A percentile compares a stretch with the other conserved stretches of the same genome.
These are phyloP conservation scores for Darevskia nairensis DNA, from an alignment of 2,797 vertebrate species.

Conservation along the genomic window DNA sequence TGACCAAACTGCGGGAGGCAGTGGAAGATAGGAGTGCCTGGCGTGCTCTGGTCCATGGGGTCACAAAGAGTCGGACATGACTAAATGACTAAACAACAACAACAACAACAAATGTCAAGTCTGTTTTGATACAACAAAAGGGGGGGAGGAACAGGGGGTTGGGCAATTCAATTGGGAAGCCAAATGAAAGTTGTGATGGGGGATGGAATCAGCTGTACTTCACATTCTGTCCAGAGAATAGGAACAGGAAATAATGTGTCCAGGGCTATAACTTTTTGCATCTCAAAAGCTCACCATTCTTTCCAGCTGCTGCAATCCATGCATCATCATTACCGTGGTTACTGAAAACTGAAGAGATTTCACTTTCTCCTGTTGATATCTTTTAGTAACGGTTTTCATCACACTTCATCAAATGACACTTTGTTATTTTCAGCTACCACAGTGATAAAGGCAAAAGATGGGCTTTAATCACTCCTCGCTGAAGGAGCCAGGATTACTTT, in stretches of 20 bases:
- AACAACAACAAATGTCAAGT: too few relatives aligned
- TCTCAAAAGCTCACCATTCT: background rate
- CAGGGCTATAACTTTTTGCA: background rate
- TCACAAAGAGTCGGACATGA: too few relatives aligned
- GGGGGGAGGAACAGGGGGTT: background rate
- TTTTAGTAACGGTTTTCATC: conserved; percentile 1
- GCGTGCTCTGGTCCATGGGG: too few relatives aligned
- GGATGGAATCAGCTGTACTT: background rate
- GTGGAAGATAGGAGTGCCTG: too few relatives aligned
- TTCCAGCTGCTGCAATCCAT: conserved; percentile 2
- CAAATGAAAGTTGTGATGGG: background rate
- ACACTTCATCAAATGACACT: background rate
- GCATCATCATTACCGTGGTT: conserved; percentile 11
- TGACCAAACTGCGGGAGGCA: too few relatives aligned
- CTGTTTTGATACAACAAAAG: too few relatives aligned
- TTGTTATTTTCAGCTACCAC: background rate
- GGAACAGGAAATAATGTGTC: background rate
- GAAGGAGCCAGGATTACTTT: background rate
- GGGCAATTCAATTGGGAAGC: background rate
- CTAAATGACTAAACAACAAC: too few relatives aligned
- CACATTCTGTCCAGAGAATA: background rate
- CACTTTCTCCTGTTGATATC: background rate
- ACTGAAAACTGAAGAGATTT: conserved; percentile 9
- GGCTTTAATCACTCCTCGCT: background rate
- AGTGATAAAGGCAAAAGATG: background rate